phyloP scores from a whole-genome alignment of 2,888 invertebrate genomes.

The Salticus scenicus region DNA sequence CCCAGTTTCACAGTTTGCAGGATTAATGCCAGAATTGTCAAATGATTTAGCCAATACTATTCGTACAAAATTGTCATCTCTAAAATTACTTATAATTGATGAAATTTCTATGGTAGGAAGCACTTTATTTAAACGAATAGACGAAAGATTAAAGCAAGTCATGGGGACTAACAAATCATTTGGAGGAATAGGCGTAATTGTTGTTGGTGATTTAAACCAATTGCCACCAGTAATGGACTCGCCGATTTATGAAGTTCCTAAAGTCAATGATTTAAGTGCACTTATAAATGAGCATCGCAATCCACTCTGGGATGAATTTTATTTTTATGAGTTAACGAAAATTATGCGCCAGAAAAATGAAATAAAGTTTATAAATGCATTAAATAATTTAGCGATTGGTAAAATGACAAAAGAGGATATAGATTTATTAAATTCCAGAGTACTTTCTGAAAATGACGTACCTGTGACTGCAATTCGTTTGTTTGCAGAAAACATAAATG shows the following conservation, averaged over 20 bases:
- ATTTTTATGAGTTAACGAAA: slow-evolving; percentile 64
- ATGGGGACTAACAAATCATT: slow-evolving; percentile 72
- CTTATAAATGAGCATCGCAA: background rate
- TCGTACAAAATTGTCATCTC: background rate
- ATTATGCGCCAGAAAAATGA: slow-evolving; percentile 70
- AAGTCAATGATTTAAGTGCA: background rate
- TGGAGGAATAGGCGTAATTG: slow-evolving; percentile 73
- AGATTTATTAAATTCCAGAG: background rate
- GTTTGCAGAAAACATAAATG: no score
- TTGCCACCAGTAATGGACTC: slow-evolving; percentile 74
- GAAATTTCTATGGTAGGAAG: slow-evolving; percentile 74
- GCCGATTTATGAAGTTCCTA: slow-evolving; percentile 66
- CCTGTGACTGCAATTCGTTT: background rate
- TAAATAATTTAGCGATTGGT: slow-evolving; percentile 67
- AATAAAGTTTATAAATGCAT: slow-evolving; percentile 50
- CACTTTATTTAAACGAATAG: slow-evolving; percentile 72
- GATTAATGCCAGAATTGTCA: background rate
- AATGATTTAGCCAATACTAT: background rate
- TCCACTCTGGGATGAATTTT: slow-evolving; percentile 23
- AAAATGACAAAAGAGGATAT: slow-evolving; percentile 48
- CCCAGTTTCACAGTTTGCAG: background rate
- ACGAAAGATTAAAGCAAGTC: slow-evolving; percentile 74
- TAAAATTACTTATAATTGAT: slow-evolving; percentile 73
- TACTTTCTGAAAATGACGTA: background rate
- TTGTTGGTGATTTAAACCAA: slow-evolving; percentile 75